Base-by-base conservation (phyloP, 2,113 vertebrate species). In the Entelurus aequoreus region DNA sequence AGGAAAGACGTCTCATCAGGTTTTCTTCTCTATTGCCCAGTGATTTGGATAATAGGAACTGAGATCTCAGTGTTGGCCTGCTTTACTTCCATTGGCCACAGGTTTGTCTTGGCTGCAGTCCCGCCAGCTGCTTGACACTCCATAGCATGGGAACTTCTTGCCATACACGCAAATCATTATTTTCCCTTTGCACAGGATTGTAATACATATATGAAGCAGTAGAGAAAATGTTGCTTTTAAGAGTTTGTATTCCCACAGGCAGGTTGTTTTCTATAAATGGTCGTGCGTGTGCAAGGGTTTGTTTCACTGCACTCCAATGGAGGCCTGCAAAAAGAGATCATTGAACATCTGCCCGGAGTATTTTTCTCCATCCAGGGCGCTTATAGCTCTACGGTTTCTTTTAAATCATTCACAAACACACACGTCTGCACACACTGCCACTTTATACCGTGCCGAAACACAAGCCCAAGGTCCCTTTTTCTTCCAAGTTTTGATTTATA, bases 71-170 rank as follows among this genome's bases (percentile, higher is more conserved):
- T 70, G 78, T 57, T 52, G 70, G 74, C 47, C 66, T 28, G 54
- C 71, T 75, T 74, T 76, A 62, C 73, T 74, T 84, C 81, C 73
- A 78, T 79, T 69, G 65, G 54, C 73, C 72, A 57, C 82, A 83
- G 83, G 83, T 84, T 87, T 86, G 74, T 65, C 53, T 87, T 88
- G 84, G 88, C 84, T 2, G 42, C 0, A 3, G n/a, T 62, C 86
- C 88, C 85, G 75, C 67, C 81, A 72, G 81, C 81, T 80, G 83
- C 81, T 84, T 92, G 86, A 89, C 85, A 86, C 87, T 88, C 72
- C 88, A 77, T 79, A 89, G 90, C 88, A 91, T 92, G 89, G 88
- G 89, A 92, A 91, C 89, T 90, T 91, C 89, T 90, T 90, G 86
- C 85, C 85, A 58, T 52, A 66, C 11, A 48, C 19, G 15, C 57